Evolutionary conservation across 2,113 vertebrate genomes (phyloP).

Genomic region (Vidua chalybeata): DNA sequence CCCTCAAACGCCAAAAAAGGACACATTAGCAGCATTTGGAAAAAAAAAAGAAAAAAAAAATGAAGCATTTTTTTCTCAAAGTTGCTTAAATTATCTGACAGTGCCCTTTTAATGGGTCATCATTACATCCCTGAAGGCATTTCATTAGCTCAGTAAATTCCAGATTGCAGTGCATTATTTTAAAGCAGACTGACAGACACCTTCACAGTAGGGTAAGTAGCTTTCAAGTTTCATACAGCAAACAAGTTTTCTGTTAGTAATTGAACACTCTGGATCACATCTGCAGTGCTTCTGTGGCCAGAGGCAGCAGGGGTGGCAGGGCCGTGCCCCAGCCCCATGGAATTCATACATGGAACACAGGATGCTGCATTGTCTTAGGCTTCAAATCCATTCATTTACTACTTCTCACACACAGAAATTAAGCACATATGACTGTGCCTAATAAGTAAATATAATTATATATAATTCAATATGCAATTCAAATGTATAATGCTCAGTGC

Average conservation of each 20-base stretch:
- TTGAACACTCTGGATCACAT: neutral
- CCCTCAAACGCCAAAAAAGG: neutral
- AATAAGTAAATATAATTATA: neutral
- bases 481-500: neutral
- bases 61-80: neutral
- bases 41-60: neutral
- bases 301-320: neutral
- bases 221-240: neutral
- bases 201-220: neutral
- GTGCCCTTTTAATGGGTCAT: neutral
- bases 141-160: neutral
- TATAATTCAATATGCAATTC: neutral
- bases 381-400: fast-evolving
- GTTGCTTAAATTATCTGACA: neutral
- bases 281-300: fast-evolving
- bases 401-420: neutral
- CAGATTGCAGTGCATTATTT: neutral
- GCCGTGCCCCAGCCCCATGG: neutral
- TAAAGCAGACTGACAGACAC: neutral
- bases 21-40: neutral
- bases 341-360: neutral
- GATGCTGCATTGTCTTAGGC: fast-evolving
- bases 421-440: neutral
- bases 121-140: neutral
- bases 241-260: neutral